A percentile compares a stretch with the other conserved stretches of the same genome.
phyloP scores from a whole-genome alignment of 2,113 vertebrate species.

The Macrotus californicus region DNA sequence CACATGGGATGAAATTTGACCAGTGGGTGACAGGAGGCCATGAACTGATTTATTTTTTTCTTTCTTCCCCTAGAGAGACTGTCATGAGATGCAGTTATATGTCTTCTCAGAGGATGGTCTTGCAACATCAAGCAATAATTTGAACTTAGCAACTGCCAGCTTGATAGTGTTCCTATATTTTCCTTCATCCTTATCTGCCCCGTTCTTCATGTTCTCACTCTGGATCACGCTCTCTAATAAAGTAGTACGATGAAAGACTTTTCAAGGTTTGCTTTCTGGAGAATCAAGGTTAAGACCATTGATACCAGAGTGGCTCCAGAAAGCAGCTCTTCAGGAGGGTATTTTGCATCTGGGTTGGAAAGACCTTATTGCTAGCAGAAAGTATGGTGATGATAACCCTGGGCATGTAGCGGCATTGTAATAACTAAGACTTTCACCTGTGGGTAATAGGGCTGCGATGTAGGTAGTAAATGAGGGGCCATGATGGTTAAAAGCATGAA shows the following conservation, averaged over 20 bases:
- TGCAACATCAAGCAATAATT: background rate
- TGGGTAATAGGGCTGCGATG: background rate
- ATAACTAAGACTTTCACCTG: background rate
- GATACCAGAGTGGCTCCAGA: background rate
- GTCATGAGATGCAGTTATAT: background rate
- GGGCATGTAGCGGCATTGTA: background rate
- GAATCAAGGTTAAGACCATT: background rate
- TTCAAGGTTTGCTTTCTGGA: background rate
- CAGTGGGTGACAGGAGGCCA: background rate
- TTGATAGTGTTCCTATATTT: background rate
- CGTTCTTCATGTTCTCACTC: background rate
- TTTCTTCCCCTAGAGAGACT: background rate
- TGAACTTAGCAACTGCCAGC: background rate
- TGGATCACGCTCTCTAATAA: background rate
- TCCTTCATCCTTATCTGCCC: background rate
- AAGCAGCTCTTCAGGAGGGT: background rate
- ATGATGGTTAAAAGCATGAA: background rate
- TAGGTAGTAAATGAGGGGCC: background rate
- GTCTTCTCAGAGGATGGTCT: background rate
- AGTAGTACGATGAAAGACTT: background rate
- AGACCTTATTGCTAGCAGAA: background rate
- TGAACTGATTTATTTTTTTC: background rate
- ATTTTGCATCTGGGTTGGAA: background rate
- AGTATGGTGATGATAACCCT: background rate
- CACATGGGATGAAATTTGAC: background rate